Evolutionary conservation across 2,888 invertebrate species (phyloP), one percentile per base, ranked within the genome.

Genomic region (Dicyrtomina minuta): DNA sequence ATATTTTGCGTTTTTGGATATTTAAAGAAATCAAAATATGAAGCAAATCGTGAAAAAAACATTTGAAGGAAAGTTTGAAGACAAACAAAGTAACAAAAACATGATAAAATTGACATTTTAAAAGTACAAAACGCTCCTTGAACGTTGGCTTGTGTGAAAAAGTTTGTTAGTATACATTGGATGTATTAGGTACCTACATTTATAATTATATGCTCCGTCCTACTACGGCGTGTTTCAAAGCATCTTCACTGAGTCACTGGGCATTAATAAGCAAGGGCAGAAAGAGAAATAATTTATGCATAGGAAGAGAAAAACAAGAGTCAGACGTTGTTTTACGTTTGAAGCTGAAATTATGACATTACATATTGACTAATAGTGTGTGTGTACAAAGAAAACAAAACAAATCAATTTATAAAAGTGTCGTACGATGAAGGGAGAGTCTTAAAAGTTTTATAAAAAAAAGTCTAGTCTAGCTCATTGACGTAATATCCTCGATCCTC

Each of bases 401-500:
- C 26, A 56, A 56, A n/a, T n/a, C n/a, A n/a, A n/a, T n/a, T n/a
- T n/a, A n/a, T n/a, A 22, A 27, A 15, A 17, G 2, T 51, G 20
- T 51, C 20, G 22, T 51, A 20, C 6, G 59, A 41, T 17, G 8
- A 39, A 59, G n/a, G n/a, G 20, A 22, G 51, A 20, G 22, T 51
- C 51, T 51, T 20, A 51, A 51, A 2, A 51, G 17, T 22, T n/a
- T 22, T 55, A 24, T 27, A 20, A 26, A 26, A 58, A 59, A 59
- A 43, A 43, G 43, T 51, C 64, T 64, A 64, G 64, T 64, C 64
- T 64, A 39, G 64, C 64, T 64, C 64, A 64, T 64, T 64, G 64
- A n/a, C n/a, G n/a, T n/a, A n/a, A n/a, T n/a, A n/a, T n/a, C n/a
- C n/a, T n/a, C n/a, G n/a, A n/a, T n/a, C n/a, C n/a, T n/a, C n/a